Conservation (phyloP, 2,888 invertebrate genomes). For the Nomada hirtipes region DNA sequence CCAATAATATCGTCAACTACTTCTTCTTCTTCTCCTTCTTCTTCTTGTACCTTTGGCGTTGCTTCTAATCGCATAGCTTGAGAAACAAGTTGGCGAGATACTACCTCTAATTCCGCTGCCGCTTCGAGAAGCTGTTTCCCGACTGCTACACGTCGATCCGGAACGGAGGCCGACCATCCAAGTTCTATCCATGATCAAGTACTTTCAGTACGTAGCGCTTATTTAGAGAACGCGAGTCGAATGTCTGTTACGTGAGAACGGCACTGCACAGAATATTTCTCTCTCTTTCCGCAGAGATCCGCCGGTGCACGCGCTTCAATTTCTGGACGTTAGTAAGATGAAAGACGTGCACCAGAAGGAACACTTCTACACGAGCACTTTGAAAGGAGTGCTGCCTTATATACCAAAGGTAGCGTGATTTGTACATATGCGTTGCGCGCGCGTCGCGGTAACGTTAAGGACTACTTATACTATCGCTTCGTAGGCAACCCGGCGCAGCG, state of each 20-base stretch:
- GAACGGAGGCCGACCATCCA: constrained; percentile 96
- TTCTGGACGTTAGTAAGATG: constrained; percentile 96
- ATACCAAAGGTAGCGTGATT: constrained; percentile 90
- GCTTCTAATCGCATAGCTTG: constrained; percentile 87
- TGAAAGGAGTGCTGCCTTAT: constrained; percentile 93
- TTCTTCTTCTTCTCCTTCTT: neutral
- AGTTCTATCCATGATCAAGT: constrained; percentile 94
- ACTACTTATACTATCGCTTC: too few species aligned
- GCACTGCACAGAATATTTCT: neutral
- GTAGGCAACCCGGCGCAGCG: too few species aligned
- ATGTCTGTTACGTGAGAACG: neutral
- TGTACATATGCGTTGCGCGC: neutral
- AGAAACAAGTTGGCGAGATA: constrained; percentile 92
- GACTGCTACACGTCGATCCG: constrained; percentile 93
- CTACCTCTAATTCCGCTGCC: constrained; percentile 92
- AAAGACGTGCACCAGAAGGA: constrained; percentile 95
- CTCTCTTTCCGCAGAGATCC: constrained; percentile 89
- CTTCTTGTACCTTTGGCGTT: neutral
- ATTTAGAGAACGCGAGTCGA: neutral
- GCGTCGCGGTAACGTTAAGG: too few species aligned
- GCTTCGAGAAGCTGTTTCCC: constrained; percentile 94
- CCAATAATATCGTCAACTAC: too few species aligned
- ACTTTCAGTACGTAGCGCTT: constrained; percentile 85
- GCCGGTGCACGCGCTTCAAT: constrained; percentile 95
- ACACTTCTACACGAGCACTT: constrained; percentile 94